These are phyloP conservation scores for Trichonephila clavipes DNA, from an alignment of 1,140 invertebrate genomes.

Conservation along the genomic window DNA sequence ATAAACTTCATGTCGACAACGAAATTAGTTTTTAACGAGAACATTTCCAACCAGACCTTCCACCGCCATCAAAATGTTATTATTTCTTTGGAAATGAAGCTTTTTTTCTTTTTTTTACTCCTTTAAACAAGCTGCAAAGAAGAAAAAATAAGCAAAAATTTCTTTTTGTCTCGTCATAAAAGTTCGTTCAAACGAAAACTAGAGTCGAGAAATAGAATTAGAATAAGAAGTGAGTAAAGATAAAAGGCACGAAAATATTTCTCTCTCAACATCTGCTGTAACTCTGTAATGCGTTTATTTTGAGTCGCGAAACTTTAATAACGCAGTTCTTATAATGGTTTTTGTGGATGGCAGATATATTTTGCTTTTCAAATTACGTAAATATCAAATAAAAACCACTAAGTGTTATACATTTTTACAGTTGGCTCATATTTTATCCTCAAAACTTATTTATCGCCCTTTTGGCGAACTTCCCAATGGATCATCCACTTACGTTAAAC, in stretches of 20 bases:
- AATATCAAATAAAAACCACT: neutral
- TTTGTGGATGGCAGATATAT: neutral
- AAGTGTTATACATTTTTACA: neutral
- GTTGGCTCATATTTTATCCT: too few relatives aligned
- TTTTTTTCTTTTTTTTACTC: neutral
- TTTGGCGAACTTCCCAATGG: too few relatives aligned
- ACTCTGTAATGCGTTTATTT: neutral
- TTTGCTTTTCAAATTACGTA: neutral
- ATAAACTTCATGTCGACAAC: neutral
- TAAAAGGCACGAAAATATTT: neutral
- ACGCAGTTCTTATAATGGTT: neutral
- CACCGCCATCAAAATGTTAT: neutral
- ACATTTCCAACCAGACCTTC: neutral
- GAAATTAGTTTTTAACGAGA: slow-evolving; percentile 7
- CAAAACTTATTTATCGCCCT: too few relatives aligned
- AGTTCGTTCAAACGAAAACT: neutral
- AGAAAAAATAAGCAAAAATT: neutral
- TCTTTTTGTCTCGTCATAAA: neutral
- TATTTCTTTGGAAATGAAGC: neutral
- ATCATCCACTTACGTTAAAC: too few relatives aligned
- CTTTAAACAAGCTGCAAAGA: neutral
- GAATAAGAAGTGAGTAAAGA: neutral
- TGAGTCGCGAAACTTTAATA: neutral
- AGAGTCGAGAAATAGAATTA: neutral
- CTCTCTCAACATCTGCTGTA: neutral